Evolutionary conservation across 30 jellyfish, hydroid and myxozoan genomes (phyloP), one percentile per base, ranked within the genome.

Genomic region (Turritopsis dohrnii): DNA sequence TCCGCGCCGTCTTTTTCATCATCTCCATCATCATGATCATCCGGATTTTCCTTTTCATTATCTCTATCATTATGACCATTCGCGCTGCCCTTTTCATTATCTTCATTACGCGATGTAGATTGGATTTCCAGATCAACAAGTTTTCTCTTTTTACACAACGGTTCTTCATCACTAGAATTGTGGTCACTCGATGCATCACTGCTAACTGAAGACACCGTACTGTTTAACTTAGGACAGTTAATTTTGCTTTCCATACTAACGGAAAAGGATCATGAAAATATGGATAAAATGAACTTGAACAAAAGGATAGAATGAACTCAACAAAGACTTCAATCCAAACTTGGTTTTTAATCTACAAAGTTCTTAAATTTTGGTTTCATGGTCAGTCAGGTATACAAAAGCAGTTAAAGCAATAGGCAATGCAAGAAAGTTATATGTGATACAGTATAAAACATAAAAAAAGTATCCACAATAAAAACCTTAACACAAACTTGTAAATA

Each of bases 131-230:
- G 9, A 3, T 5, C 13, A 41, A 5, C 60, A 5, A 41, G 5
- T 41, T 19, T 69, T 17, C 31, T 74, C 65, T 4, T 74, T 74
- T 74, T 74, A 18, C 72, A 23, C 65, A 74, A 74, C 26, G 65
- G 54, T 21, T 74, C 83, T 16, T 74, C 83, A 74, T 74, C 83
- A 74, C 83, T 0, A 24, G 83, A 74, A 0, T 18, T n/a, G 4
- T 26, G 65, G 5, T 24, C 83, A n/a, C 65, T 74, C 26, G 83
- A 16, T 29, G 18, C 53, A 74, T 66, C 76, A 66, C 60, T 41
- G 60, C 60, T 41, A 41, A 69, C 22, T 8, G 77, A 69, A 1
- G 77, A 69, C 17, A 69, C 77, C 0, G 77, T 69, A 27, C 19
- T 21, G 30, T 69, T 69, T 1, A 69, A 19, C 30, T 41, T 41